Evolutionary conservation across 2,113 vertebrate species (phyloP).

Genomic region (Crotalus viridis): DNA sequence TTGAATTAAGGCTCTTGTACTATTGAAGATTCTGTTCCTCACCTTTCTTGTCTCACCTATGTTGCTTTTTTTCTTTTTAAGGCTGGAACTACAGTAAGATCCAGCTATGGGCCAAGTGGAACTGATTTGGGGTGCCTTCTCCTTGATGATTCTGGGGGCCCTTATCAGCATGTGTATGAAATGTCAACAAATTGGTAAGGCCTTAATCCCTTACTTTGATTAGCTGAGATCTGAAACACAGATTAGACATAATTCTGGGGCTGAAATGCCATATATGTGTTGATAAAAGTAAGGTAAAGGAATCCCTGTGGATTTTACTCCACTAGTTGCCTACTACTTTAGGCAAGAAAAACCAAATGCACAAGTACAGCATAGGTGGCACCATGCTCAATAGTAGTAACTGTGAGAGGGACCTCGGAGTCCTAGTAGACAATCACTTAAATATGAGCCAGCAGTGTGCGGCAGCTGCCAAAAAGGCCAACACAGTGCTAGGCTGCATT

Average conservation of each 20-base stretch:
- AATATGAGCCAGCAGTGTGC: too few species aligned
- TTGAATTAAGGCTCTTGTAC: not conserved
- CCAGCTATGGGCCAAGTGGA: constrained; percentile 53
- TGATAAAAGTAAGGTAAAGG: not conserved
- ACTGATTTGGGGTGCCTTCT: constrained; percentile 53
- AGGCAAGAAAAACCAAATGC: too few species aligned
- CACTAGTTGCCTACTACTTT: not conserved
- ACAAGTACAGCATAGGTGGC: too few species aligned
- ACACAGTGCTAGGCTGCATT: too few species aligned
- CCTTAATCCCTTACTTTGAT: not conserved
- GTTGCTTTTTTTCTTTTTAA: not conserved
- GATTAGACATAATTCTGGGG: not conserved
- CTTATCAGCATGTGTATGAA: constrained; percentile 56
- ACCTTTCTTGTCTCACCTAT: accelerated
- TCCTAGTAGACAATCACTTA: too few species aligned
- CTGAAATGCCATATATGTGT: not conserved
- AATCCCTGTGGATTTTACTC: not conserved
- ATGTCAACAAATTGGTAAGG: constrained; percentile 62
- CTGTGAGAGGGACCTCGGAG: too few species aligned
- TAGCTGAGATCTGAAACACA: too few species aligned
- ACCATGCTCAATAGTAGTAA: too few species aligned
- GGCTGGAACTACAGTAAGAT: not conserved
- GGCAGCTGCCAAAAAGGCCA: too few species aligned
- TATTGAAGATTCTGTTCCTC: not conserved
- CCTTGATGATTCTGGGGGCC: constrained; percentile 57